Percentiles rank a stretch among this genome's conserved stretches.
Evolutionary conservation across 2,888 invertebrate genomes (phyloP).

Genomic region (Disparrhopalites patrizii): DNA sequence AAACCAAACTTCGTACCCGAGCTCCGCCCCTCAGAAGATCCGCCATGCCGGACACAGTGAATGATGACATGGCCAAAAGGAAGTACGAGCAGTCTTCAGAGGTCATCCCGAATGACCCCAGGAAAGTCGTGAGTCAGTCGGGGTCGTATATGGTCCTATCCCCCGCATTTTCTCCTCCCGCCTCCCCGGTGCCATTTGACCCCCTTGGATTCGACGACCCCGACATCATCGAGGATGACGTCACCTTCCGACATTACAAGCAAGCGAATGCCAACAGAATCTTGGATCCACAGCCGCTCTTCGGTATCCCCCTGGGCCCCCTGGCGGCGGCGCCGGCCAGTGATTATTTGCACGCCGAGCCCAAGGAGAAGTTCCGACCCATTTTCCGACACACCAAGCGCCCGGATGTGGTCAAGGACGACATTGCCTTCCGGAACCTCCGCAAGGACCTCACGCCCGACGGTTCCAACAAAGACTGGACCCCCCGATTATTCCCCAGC

Average conservation of each 20-base stretch:
- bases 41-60: slow-evolving; percentile 62
- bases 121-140: slow-evolving; percentile 56
- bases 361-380: slow-evolving; percentile 58
- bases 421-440: slow-evolving; percentile 77
- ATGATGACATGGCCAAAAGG: slow-evolving; percentile 77
- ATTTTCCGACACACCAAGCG: slow-evolving; percentile 64
- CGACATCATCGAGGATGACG: slow-evolving; percentile 77
- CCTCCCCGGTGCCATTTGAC: slow-evolving; percentile 46
- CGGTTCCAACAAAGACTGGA: slow-evolving; percentile 44
- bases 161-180: slow-evolving; percentile 59
- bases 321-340: slow-evolving; percentile 73
- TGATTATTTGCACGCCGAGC: slow-evolving; percentile 77
- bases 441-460: slow-evolving; percentile 66
- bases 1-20: slow-evolving; percentile 33
- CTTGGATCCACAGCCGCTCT: slow-evolving; percentile 78
- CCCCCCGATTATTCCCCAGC: slow-evolving; percentile 40
- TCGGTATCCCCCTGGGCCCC: slow-evolving; percentile 84
- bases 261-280: slow-evolving; percentile 68
- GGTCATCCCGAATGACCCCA: slow-evolving; percentile 49
- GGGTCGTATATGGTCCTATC: slow-evolving; percentile 67
- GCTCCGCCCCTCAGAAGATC: slow-evolving; percentile 51
- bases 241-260: slow-evolving; percentile 74
- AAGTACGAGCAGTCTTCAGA: slow-evolving; percentile 51
- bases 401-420: slow-evolving; percentile 80
- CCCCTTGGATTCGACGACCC: slow-evolving; percentile 58